These are phyloP conservation scores for Cataglyphis rosenhaueri DNA, from an alignment of 2,888 invertebrate genomes.

Conservation along the genomic window DNA sequence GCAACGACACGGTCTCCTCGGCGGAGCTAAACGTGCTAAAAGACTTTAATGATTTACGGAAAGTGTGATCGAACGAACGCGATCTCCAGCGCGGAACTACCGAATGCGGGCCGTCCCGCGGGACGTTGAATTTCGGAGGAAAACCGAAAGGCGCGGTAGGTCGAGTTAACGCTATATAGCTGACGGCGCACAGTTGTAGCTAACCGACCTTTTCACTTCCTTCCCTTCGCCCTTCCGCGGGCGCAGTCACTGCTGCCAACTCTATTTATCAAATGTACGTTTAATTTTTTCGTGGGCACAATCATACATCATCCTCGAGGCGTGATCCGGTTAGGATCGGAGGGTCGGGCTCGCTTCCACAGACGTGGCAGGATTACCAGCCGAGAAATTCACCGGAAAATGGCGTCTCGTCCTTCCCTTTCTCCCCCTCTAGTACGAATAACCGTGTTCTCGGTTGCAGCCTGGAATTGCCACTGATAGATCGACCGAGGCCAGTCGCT, in stretches of 20 bases:
- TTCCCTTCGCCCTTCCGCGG: slow-evolving; percentile 46
- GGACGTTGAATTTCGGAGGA: slow-evolving; percentile 77
- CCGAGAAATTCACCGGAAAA: slow-evolving; percentile 79
- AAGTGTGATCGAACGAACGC: slow-evolving; percentile 74
- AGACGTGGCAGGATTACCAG: slow-evolving; percentile 83
- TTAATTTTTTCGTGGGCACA: slow-evolving; percentile 83
- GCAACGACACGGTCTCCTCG: slow-evolving; percentile 45
- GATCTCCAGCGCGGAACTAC: slow-evolving; percentile 69
- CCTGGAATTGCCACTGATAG: slow-evolving; percentile 75
- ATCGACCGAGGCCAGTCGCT: slow-evolving; percentile 66
- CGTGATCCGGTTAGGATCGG: slow-evolving; percentile 80
- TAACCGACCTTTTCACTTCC: slow-evolving; percentile 72
- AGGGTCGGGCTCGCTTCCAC: slow-evolving; percentile 71
- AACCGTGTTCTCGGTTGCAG: slow-evolving; percentile 65
- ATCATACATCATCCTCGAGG: slow-evolving; percentile 82
- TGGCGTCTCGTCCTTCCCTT: slow-evolving; percentile 63
- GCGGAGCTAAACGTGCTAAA: slow-evolving; percentile 63
- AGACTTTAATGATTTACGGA: slow-evolving; percentile 76
- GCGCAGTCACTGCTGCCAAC: slow-evolving; percentile 77
- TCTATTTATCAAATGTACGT: slow-evolving; percentile 84
- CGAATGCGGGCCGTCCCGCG: slow-evolving; percentile 71
- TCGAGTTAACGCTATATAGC: slow-evolving; percentile 66
- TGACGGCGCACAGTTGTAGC: slow-evolving; percentile 30
- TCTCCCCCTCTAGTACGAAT: slow-evolving; percentile 49
- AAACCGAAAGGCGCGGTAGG: slow-evolving; percentile 74